Evolutionary conservation across 2,113 vertebrate genomes (phyloP).

Genomic region (Cyanoramphus novaezelandiae): DNA sequence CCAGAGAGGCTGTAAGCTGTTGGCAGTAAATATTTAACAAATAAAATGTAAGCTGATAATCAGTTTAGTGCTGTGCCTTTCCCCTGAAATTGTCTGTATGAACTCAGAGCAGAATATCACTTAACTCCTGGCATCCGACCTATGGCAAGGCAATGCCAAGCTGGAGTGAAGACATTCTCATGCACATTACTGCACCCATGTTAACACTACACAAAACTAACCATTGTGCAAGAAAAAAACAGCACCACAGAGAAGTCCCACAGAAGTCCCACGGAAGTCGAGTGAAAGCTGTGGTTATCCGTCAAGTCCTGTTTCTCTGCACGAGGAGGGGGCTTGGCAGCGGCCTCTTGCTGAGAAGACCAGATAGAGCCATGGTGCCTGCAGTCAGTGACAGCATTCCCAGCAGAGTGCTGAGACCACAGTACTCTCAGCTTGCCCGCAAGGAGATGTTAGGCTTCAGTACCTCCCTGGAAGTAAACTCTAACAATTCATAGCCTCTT

Average conservation of each 20-base stretch:
- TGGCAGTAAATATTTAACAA: neutral
- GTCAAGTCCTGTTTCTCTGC: neutral
- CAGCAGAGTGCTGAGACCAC: neutral
- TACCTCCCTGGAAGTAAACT: neutral
- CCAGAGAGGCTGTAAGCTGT: neutral
- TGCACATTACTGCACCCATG: fast-evolving
- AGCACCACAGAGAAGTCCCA: neutral
- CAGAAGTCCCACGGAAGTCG: neutral
- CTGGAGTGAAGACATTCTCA: neutral
- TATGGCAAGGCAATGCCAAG: neutral
- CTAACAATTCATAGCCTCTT: neutral
- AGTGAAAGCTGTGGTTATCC: neutral
- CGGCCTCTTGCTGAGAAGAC: neutral
- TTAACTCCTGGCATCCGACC: fast-evolving
- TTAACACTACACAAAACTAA: neutral
- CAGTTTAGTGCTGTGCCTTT: neutral
- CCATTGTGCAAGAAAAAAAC: neutral
- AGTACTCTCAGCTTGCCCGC: neutral
- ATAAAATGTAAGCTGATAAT: neutral
- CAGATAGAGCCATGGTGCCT: neutral
- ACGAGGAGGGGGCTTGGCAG: fast-evolving
- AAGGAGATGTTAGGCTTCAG: neutral
- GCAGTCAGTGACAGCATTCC: neutral
- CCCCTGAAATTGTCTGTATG: neutral
- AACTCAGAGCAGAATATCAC: neutral